Percentiles rank a stretch among this genome's conserved stretches.
phyloP scores from a whole-genome alignment of 2,797 vertebrate species.

The Urophycis tenuis region DNA sequence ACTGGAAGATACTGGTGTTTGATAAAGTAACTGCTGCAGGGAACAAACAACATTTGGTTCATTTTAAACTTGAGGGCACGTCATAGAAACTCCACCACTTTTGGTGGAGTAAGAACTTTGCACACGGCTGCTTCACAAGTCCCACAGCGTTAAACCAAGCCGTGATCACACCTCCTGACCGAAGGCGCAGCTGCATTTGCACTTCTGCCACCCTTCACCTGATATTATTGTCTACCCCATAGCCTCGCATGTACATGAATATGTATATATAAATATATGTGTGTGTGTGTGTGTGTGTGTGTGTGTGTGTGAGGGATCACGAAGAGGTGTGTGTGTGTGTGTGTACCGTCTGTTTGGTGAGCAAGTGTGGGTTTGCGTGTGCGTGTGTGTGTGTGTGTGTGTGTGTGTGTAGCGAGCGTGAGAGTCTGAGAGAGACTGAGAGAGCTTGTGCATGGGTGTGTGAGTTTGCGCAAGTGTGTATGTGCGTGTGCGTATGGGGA shows the following conservation, averaged over 20 bases:
- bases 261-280: background rate
- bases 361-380: background rate
- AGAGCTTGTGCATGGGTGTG: constrained; percentile 1
- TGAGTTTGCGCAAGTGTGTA: background rate
- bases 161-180: background rate
- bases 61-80: background rate
- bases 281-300: background rate
- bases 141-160: background rate
- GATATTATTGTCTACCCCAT: background rate
- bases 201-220: background rate
- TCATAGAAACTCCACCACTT: background rate
- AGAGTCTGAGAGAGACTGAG: too few relatives aligned
- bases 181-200: background rate
- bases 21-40: background rate
- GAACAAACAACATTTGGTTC: background rate
- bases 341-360: background rate
- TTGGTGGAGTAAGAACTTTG: background rate
- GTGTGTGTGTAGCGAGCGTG: constrained; percentile 5
- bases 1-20: background rate
- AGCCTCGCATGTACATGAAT: background rate
- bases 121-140: background rate
- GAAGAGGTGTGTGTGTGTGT: background rate
- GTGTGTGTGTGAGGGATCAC: background rate
- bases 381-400: background rate
- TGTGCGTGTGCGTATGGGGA: background rate